These are phyloP conservation scores for Acyrthosiphon pisum DNA, from an alignment of 1,140 invertebrate genomes.

Conservation along the genomic window DNA sequence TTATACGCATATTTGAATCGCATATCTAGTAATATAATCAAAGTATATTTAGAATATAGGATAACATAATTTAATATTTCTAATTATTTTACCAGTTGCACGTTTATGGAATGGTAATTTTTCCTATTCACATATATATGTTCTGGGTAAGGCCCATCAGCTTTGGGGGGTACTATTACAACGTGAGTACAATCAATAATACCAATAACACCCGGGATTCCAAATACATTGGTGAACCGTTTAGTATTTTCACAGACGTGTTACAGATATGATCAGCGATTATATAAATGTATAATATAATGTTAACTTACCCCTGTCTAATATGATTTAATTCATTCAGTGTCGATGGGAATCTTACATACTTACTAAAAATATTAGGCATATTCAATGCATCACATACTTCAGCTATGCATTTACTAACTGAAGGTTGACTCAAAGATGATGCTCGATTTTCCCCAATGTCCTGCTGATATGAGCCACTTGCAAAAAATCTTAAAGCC, in stretches of 20 bases:
- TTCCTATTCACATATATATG: not conserved
- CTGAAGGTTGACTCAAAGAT: not conserved
- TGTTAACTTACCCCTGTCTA: slow-evolving; percentile 13
- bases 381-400: slow-evolving; percentile 23
- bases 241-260: no score
- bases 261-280: no score
- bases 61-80: not conserved
- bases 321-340: not conserved
- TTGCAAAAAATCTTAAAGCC: slow-evolving; percentile 32
- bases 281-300: no score
- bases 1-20: not conserved
- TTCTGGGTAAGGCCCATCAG: not conserved
- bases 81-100: not conserved
- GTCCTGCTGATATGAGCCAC: not conserved
- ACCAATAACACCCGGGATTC: not conserved
- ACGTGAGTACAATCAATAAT: slow-evolving; percentile 9
- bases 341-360: not conserved
- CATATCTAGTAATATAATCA: not conserved
- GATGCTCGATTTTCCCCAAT: not conserved
- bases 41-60: not conserved
- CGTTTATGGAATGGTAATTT: slow-evolving; percentile 1
- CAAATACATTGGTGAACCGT: not conserved
- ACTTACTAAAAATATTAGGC: not conserved
- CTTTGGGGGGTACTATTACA: not conserved
- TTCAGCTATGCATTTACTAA: not conserved